These are phyloP conservation scores for Danio choprae DNA, from an alignment of 2,797 vertebrate species.

Conservation along the genomic window DNA sequence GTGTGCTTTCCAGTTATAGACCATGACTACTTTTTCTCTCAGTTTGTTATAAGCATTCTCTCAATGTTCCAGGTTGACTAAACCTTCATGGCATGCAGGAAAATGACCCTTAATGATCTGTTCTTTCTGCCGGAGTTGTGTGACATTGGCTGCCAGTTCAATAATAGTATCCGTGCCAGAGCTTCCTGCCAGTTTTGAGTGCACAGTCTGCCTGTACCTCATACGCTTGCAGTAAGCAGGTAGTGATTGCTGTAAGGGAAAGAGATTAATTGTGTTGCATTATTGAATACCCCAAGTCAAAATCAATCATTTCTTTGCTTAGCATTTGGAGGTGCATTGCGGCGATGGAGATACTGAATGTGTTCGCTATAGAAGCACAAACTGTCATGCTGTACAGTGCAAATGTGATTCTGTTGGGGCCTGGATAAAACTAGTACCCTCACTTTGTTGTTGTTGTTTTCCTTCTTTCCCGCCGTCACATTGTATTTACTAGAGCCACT, in stretches of 20 bases:
- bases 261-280: conserved; percentile 55
- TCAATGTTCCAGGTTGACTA: conserved; percentile 8
- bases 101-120: conserved; percentile 9
- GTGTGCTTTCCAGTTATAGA: background rate
- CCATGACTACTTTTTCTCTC: background rate
- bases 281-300: conserved; percentile 39
- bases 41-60: background rate
- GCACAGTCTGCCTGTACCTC: background rate
- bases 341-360: conserved; percentile 22
- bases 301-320: conserved; percentile 50
- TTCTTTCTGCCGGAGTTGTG: conserved; percentile 11
- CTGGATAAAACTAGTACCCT: background rate
- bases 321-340: conserved; percentile 54
- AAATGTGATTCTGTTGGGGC: conserved; percentile 8
- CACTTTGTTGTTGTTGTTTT: background rate
- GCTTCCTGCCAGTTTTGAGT: conserved; percentile 12
- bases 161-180: background rate
- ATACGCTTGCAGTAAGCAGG: conserved; percentile 19
- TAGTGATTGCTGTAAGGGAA: conserved; percentile 32
- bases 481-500: conserved; percentile 10
- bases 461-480: conserved; percentile 1
- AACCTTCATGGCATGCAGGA: background rate
- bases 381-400: background rate
- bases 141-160: conserved; percentile 5
- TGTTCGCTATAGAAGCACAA: conserved; percentile 12